Evolutionary conservation across 2,113 vertebrate genomes (phyloP).

Genomic region (Engystomops pustulosus): DNA sequence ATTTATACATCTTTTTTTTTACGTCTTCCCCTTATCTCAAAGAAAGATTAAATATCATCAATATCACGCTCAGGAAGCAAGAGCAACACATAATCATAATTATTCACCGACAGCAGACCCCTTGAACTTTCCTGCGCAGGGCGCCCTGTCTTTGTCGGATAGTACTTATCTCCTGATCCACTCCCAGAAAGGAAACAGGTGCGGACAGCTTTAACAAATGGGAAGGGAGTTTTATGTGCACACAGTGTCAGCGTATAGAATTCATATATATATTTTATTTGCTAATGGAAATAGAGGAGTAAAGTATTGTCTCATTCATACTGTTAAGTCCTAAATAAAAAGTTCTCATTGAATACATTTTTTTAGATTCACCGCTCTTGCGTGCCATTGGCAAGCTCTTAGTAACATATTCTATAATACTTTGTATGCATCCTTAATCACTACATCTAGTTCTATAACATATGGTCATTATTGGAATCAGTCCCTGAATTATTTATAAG

Average conservation of each 20-base stretch:
- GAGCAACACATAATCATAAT: slow-evolving; percentile 60
- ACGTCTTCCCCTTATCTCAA: slow-evolving; percentile 62
- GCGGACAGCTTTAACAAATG: slow-evolving; percentile 41
- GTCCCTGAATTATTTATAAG: too few species aligned
- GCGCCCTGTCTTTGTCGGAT: slow-evolving; percentile 37
- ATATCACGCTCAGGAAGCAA: slow-evolving; percentile 44
- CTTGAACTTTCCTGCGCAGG: slow-evolving; percentile 60
- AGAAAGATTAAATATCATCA: slow-evolving; percentile 61
- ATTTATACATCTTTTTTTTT: slow-evolving; percentile 61
- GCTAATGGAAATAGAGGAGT: background rate
- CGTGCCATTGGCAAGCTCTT: background rate
- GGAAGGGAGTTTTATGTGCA: slow-evolving; percentile 51
- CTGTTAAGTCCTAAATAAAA: background rate
- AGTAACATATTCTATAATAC: background rate
- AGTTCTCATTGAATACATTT: too few species aligned
- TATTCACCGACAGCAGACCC: slow-evolving; percentile 61
- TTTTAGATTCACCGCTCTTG: background rate
- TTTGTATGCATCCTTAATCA: too few species aligned
- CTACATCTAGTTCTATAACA: too few species aligned
- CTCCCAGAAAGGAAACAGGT: slow-evolving; percentile 59
- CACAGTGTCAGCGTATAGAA: slow-evolving; percentile 43
- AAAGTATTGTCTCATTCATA: background rate
- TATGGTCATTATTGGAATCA: too few species aligned
- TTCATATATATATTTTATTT: slow-evolving; percentile 35
- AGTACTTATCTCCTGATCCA: slow-evolving; percentile 57